Conservation (phyloP, 2,888 invertebrate genomes). For the Cremastinae sp. region DNA sequence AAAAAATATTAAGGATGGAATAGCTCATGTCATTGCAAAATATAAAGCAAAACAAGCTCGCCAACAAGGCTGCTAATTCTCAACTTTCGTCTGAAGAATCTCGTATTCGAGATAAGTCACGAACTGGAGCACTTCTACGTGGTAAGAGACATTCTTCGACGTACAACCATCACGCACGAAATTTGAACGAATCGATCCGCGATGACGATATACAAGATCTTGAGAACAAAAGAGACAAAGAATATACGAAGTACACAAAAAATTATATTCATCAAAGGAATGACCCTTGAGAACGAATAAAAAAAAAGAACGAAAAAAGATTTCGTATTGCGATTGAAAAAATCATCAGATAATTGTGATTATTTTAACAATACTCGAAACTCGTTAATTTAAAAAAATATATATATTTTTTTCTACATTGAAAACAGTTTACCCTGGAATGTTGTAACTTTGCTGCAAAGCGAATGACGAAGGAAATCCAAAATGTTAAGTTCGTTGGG, state of each 20-base stretch:
- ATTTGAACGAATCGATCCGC: conserved; percentile 54
- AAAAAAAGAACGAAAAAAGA: conserved; percentile 28
- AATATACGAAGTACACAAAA: conserved; percentile 23
- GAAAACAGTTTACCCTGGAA: too few relatives aligned
- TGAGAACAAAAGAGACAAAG: conserved; percentile 36
- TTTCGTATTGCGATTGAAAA: too few relatives aligned
- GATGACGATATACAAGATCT: conserved; percentile 58
- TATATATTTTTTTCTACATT: too few relatives aligned
- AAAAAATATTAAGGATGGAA: too few relatives aligned
- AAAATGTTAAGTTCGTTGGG: too few relatives aligned
- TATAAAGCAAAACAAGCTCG: conserved; percentile 42
- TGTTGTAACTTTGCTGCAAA: too few relatives aligned
- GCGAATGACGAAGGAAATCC: too few relatives aligned
- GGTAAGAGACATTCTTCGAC: conserved; percentile 36
- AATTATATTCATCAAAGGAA: conserved; percentile 16
- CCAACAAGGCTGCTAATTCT: conserved; percentile 11
- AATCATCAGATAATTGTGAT: too few relatives aligned
- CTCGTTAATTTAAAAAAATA: too few relatives aligned
- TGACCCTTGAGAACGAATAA: conserved; percentile 14
- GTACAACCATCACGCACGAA: conserved; percentile 39
- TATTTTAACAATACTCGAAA: too few relatives aligned
- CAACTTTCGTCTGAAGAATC: conserved; percentile 34
- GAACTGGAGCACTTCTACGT: conserved; percentile 55
- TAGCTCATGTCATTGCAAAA: conserved; percentile 44
- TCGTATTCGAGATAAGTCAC: conserved; percentile 56